Evolutionary conservation across 2,888 invertebrate species (phyloP).

Genomic region (Lypha dubia): DNA sequence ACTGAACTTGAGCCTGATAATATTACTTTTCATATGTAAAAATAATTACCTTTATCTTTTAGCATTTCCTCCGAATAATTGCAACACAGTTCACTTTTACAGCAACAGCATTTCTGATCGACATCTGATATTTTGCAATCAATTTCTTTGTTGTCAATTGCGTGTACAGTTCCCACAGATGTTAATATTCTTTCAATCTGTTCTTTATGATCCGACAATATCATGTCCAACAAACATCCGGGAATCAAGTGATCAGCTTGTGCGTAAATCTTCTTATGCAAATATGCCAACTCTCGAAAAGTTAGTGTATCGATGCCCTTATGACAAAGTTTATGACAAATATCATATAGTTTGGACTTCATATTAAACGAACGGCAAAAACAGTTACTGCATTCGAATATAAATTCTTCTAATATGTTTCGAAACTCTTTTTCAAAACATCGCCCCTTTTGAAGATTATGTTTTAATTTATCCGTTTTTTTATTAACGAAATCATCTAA

Average conservation of each 20-base stretch:
- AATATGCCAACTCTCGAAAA: conserved; percentile 78
- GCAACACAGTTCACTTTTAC: conserved; percentile 77
- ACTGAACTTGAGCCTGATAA: not conserved
- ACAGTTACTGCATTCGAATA: conserved; percentile 78
- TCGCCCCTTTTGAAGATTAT: conserved; percentile 76
- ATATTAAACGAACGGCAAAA: conserved; percentile 78
- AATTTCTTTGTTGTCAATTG: conserved; percentile 3
- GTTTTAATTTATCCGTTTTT: conserved; percentile 74
- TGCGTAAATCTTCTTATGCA: conserved; percentile 79
- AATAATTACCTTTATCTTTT: conserved; percentile 78
- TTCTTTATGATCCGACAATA: conserved; percentile 73
- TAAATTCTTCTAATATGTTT: conserved; percentile 78
- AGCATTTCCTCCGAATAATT: conserved; percentile 79
- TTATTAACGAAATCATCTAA: conserved; percentile 74
- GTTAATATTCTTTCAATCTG: conserved; percentile 40
- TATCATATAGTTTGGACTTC: conserved; percentile 78
- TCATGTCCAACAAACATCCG: conserved; percentile 77
- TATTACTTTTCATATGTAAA: not conserved
- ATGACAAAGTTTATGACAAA: conserved; percentile 80
- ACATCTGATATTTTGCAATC: conserved; percentile 25
- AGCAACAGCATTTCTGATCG: conserved; percentile 78
- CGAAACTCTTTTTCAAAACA: conserved; percentile 78
- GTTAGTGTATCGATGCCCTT: conserved; percentile 77
- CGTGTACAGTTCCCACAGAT: not conserved
- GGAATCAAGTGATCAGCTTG: conserved; percentile 79